Evolutionary conservation across 35 echinoderm and acorn worm genomes (phyloP).

Genomic region (Stichopus chloronotus): DNA sequence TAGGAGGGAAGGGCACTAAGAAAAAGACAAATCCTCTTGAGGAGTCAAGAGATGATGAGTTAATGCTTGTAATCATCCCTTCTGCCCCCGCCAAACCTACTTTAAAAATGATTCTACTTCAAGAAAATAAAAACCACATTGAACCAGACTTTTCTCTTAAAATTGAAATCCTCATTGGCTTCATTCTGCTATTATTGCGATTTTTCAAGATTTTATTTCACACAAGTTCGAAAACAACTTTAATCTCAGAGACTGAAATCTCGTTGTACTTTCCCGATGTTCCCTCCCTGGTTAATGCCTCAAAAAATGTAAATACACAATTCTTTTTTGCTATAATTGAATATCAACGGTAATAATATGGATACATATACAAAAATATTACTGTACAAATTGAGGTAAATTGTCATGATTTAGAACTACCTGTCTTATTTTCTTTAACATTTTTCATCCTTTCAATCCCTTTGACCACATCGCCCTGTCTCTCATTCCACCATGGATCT

Average conservation of each 20-base stretch:
- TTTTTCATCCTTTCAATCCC: not conserved
- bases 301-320: conserved; percentile 43
- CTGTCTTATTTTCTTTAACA: not conserved
- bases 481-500: not conserved
- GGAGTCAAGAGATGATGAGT: not conserved
- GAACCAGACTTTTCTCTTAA: not conserved
- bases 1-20: not conserved
- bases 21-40: not conserved
- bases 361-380: conserved; percentile 18
- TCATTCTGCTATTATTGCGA: not conserved
- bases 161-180: not conserved
- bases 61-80: not conserved
- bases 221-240: not conserved
- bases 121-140: not conserved
- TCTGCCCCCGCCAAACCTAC: not conserved
- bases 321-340: conserved; percentile 28
- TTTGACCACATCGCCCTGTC: not conserved
- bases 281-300: not conserved
- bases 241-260: not conserved
- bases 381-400: conserved; percentile 39
- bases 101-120: not conserved
- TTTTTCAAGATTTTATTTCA: not conserved
- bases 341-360: conserved; percentile 28
- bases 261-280: not conserved
- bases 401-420: conserved; percentile 20